Conservation (phyloP, 1,140 invertebrate species). For the Leptopilina clavipes region DNA sequence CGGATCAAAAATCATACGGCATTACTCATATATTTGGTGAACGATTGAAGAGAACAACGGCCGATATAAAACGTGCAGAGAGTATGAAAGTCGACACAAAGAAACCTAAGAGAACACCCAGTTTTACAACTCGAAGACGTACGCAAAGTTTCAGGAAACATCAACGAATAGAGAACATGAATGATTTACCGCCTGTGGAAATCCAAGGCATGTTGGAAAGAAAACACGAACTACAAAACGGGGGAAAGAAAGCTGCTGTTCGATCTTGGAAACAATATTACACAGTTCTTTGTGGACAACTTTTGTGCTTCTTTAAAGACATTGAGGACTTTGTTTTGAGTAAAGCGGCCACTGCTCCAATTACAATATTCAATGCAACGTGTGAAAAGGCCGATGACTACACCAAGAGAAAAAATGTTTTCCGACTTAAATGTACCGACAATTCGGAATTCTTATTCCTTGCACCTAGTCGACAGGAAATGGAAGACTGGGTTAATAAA, state of each 20-base stretch:
- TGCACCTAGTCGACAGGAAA: constrained; percentile 82
- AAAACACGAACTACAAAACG: constrained; percentile 95
- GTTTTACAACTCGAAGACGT: constrained; percentile 92
- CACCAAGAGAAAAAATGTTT: constrained; percentile 95
- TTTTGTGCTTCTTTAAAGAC: constrained; percentile 98
- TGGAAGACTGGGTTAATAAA: constrained; percentile 96
- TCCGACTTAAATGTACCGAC: constrained; percentile 90
- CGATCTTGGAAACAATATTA: constrained; percentile 97
- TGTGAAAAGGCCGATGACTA: constrained; percentile 94
- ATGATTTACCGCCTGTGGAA: constrained; percentile 90
- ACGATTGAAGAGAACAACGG: constrained; percentile 78
- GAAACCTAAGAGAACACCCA: constrained; percentile 92
- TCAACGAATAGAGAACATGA: constrained; percentile 81
- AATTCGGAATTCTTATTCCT: constrained; percentile 95
- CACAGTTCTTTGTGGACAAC: constrained; percentile 95
- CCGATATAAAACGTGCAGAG: constrained; percentile 87
- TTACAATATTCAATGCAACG: constrained; percentile 90
- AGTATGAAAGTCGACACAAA: constrained; percentile 88
- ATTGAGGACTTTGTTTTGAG: constrained; percentile 90
- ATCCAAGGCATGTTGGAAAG: constrained; percentile 94
- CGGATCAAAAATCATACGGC: constrained; percentile 70
- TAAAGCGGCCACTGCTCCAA: constrained; percentile 91
- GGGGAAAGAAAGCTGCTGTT: constrained; percentile 94
- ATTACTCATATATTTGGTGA: constrained; percentile 85
- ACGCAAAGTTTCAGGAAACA: constrained; percentile 92